Evolutionary conservation across 2,113 vertebrate species (phyloP), one percentile per base, ranked within the genome.

Genomic region (Sturnira hondurensis): DNA sequence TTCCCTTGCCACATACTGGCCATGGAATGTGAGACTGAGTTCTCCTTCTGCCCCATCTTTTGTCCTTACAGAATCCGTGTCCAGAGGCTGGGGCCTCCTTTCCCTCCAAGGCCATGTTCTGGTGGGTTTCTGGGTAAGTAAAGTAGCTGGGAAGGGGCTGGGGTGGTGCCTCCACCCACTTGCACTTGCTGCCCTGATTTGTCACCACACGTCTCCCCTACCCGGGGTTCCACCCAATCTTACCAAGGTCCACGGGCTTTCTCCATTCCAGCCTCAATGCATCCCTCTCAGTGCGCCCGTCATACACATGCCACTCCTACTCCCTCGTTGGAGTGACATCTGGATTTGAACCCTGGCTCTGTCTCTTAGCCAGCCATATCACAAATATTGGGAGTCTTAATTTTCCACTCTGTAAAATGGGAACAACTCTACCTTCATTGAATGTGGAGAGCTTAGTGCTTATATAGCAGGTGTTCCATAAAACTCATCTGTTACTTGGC

Each of bases 121-220:
- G 99, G 99, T 99, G 99, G 99, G 99, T 99, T 96, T 99, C 98
- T 92, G 98, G 99, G 99, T 99, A 99, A 99, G 99, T 97, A 96
- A 97, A 97, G 24, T 9, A 63, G 3, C 13, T n/a, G 61, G 36
- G 8, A 31, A 22, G 20, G 52, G 74, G 56, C 28, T 2, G 4
- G 14, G 12, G 13, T 7, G 71, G 61, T 26, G 3, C 28, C 7
- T 65, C 26, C 9, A 2, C 14, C 16, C 15, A 19, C 70, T 50
- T 19, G 17, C 17, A 5, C 7, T 31, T 22, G 68, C 28, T 33
- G 1, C 17, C 50, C 43, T 28, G 16, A 24, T 38, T 83, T 4
- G 5, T 33, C 43, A 36, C 11, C 16, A 5, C 3, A 0, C 8
- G 4, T 67, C 2, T 38, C 26, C 45, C 13, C 26, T 7, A 5